phyloP scores from a whole-genome alignment of 2,888 invertebrate species.

The Ypsolopha scabrella region DNA sequence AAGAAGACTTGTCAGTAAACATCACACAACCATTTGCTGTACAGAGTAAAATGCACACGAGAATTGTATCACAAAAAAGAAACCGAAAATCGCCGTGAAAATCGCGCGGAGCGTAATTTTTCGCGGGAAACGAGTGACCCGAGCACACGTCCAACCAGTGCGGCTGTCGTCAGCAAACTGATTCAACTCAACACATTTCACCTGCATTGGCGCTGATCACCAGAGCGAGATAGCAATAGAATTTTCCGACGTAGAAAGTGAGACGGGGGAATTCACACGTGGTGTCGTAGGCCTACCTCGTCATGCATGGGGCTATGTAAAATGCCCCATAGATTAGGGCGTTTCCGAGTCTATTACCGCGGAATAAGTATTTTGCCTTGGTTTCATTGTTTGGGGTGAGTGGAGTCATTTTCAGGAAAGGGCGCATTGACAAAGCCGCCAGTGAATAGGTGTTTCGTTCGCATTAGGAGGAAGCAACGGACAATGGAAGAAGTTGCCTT shows the following conservation, averaged over 20 bases:
- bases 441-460: conserved; percentile 57
- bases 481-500: conserved; percentile 38
- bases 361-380: too few relatives aligned
- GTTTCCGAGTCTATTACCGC: too few relatives aligned
- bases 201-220: conserved; percentile 66
- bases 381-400: conserved; percentile 20
- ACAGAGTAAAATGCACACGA: background rate
- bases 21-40: conserved; percentile 24
- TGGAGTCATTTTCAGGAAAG: conserved; percentile 51
- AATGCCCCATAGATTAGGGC: too few relatives aligned
- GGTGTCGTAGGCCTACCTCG: conserved; percentile 26
- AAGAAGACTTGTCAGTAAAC: conserved; percentile 28
- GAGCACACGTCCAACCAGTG: conserved; percentile 38
- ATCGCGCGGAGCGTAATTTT: conserved; percentile 37
- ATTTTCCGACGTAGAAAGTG: conserved; percentile 17
- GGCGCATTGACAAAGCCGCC: conserved; percentile 44
- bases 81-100: background rate
- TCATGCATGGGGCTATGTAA: conserved; percentile 17
- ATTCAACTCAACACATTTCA: conserved; percentile 29
- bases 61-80: background rate
- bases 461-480: conserved; percentile 37
- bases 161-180: conserved; percentile 44
- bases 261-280: conserved; percentile 46
- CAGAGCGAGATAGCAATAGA: background rate
- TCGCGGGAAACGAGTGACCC: conserved; percentile 47